Evolutionary conservation across 2,113 vertebrate genomes (phyloP), one percentile per base, ranked within the genome.

Genomic region (Rhinoptilus africanus): DNA sequence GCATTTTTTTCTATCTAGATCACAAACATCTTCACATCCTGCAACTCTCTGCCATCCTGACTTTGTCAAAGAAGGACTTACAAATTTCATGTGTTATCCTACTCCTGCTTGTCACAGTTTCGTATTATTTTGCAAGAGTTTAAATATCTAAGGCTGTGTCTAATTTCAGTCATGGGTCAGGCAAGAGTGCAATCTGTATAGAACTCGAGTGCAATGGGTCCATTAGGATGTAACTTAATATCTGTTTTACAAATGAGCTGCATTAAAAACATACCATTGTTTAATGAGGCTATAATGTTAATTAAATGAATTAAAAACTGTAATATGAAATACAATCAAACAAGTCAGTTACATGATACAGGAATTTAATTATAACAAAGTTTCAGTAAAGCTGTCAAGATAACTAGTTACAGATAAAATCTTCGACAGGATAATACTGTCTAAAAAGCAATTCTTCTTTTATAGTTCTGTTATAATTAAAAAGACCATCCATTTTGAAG

Each of bases 321-420:
- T 79, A 81, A 30, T 96, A 96, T 87, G 51, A 97, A 98, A 92
- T 93, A 80, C 92, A 95, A 93, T 96, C 77, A 96, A 97, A 96
- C 43, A 87, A 96, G 92, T 79, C 45, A 95, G 76, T 78, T 85
- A 92, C 41, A 73, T 19, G 43, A 73, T 89, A 91, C 24, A 90
- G 69, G 41, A 96, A 96, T 95, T 74, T 91, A 97, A 93, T 97
- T 95, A 81, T 75, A 83, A 48, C 12, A 81, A 93, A 95, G 39
- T 94, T 97, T 84, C 62, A n/a, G 69, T 80, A 93, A 91, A 94
- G 20, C 66, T 96, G 35, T 93, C 74, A 76, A 91, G 67, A 91
- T 91, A 74, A 56, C 75, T 88, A 89, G 86, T 85, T 95, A 47
- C 74, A 92, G 43, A 80, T 80, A 83, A 95, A 97, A 76, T 87